A percentile compares a stretch with the other conserved stretches of the same genome.
phyloP scores from a whole-genome alignment of 2,888 invertebrate species.

The Drosophila robusta region DNA sequence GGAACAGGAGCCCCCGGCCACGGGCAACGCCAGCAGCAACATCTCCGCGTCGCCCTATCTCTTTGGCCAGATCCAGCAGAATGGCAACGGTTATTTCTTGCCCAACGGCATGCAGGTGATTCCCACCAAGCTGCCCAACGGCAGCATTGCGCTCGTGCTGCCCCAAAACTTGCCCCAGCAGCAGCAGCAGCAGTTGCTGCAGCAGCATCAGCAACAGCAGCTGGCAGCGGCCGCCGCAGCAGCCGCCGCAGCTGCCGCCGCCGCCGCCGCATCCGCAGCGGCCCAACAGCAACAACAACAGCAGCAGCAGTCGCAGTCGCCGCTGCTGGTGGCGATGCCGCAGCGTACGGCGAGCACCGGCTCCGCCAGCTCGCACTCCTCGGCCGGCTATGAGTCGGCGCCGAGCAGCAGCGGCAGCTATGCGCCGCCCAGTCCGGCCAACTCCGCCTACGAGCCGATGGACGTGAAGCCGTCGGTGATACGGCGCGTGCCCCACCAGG shows the following conservation, averaged over 20 bases:
- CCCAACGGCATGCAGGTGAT: constrained; percentile 92
- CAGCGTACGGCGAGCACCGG: constrained; percentile 90
- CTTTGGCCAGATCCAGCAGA: constrained; percentile 83
- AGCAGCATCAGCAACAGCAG: constrained; percentile 84
- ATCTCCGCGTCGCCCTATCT: constrained; percentile 64
- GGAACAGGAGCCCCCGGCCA: constrained; percentile 82
- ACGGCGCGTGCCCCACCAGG: constrained; percentile 83
- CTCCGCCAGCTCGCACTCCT: constrained; percentile 88
- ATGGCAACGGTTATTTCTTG: constrained; percentile 87
- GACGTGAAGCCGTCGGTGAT: constrained; percentile 86
- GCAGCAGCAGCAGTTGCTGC: constrained; percentile 85
- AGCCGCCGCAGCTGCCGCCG: constrained; percentile 43
- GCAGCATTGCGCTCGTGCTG: constrained; percentile 92
- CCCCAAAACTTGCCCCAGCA: constrained; percentile 88
- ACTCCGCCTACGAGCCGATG: constrained; percentile 85
- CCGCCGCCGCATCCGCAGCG: constrained; percentile 79
- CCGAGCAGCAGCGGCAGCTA: constrained; percentile 85
- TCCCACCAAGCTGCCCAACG: constrained; percentile 92
- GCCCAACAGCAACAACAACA: constrained; percentile 82
- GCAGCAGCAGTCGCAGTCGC: constrained; percentile 84
- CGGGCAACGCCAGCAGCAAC: constrained; percentile 54
- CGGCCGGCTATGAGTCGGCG: constrained; percentile 85
- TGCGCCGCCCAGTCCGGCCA: constrained; percentile 87
- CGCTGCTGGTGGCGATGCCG: constrained; percentile 90
- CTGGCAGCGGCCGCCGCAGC: constrained; percentile 86